Evolutionary conservation across 1,140 invertebrate genomes (phyloP), one percentile per base, ranked within the genome.

Genomic region (Hormaphis cornu): DNA sequence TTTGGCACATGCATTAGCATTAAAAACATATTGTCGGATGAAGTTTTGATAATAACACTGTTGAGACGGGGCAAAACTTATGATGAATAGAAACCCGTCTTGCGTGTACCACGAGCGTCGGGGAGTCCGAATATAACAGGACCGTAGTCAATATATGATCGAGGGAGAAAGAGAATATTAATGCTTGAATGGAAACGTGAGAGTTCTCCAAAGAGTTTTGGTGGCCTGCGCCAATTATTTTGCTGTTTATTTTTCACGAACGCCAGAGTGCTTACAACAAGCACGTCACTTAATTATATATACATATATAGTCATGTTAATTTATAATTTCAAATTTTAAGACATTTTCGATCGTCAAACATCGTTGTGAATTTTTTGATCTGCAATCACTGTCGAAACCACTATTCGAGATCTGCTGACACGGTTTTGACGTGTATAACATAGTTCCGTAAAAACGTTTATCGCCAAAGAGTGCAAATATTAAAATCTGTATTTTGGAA

Each of bases 1-100:
- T 63, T 63, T 46, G 28, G 42, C 59, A 63, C 59, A 26, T 48
- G 58, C 24, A 10, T 26, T 54, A 54, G 54, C 54, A 61, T 61
- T 59, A 42, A n/a, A n/a, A n/a, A n/a, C 56, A 59, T 59, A 42
- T 12, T 48, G 9, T 28, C 20, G 24, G 24, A 37, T 30, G 33
- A 56, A 56, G 30, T 56, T 56, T 22, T 56, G 53, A 56, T n/a
- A n/a, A n/a, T n/a, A n/a, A 35, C 37, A 56, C 24, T 37, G 14
- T 56, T 24, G 33, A 37, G 53, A 56, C 53, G 24, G 20, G 10
- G 20, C 37, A 16, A 61, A 44, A 44, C 12, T 28, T 61, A 24
- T 18, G 20, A 44, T 28, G 40, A 61, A 61, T 44, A 59, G 42
- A 59, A 59, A 59, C 37, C 22, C 20, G 56, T 28, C 37, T 59